phyloP scores from a whole-genome alignment of 2,797 vertebrate species.

The Phylloscopus collybita region DNA sequence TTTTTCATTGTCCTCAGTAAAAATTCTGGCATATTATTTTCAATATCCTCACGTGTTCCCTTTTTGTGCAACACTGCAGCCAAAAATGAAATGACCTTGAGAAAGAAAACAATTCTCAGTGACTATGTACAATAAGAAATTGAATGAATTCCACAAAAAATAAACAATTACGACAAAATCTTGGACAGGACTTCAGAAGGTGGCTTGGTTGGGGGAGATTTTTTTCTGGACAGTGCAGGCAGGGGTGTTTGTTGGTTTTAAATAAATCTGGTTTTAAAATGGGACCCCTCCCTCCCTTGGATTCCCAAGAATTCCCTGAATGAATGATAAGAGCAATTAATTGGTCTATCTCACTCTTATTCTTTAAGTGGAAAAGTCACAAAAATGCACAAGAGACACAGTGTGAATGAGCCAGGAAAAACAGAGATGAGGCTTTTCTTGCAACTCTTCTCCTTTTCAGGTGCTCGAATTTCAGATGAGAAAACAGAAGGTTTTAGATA shows the following conservation, averaged over 20 bases:
- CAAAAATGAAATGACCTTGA: constrained; percentile 94
- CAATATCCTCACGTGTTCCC: constrained; percentile 90
- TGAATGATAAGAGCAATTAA: background rate
- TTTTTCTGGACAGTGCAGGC: accelerated
- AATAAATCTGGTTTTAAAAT: background rate
- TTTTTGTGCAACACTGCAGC: constrained; percentile 92
- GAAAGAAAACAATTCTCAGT: constrained; percentile 1
- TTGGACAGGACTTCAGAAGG: background rate
- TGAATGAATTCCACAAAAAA: background rate
- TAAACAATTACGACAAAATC: background rate
- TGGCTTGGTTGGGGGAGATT: background rate
- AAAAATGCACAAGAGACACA: background rate
- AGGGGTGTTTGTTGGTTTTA: background rate
- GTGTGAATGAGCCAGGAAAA: background rate
- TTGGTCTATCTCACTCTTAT: background rate
- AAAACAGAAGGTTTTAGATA: background rate
- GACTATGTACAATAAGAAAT: background rate
- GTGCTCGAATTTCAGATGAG: background rate
- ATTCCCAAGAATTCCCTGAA: background rate
- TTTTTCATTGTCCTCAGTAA: constrained; percentile 84
- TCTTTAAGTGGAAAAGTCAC: background rate
- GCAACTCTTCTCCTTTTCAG: background rate
- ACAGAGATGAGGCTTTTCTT: background rate
- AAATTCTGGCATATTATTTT: constrained; percentile 94
- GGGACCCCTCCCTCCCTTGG: background rate